Evolutionary conservation across 23 tunicate genomes (phyloP).

Genomic region (Corella eumyota): DNA sequence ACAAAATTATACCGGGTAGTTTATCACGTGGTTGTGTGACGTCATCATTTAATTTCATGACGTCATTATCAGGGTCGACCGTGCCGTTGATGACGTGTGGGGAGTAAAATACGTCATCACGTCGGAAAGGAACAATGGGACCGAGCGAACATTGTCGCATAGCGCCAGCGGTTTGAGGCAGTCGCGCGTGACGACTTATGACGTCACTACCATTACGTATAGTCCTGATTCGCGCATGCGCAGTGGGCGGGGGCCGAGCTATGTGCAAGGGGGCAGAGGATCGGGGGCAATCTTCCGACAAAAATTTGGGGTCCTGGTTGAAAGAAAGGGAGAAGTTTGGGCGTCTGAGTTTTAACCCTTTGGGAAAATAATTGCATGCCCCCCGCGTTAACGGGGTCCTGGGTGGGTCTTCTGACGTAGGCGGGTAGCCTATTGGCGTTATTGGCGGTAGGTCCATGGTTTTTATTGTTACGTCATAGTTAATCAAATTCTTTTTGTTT

Average conservation of each 20-base stretch:
- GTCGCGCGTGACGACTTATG: not conserved
- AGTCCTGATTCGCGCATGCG: conserved; percentile 14
- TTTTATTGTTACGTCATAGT: too few relatives aligned
- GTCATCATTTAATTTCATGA: too few relatives aligned
- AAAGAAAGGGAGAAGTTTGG: not conserved
- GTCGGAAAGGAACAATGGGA: not conserved
- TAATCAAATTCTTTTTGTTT: too few relatives aligned
- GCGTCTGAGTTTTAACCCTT: conserved; percentile 31
- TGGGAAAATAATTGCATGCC: conserved; percentile 55
- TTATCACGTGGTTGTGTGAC: too few relatives aligned
- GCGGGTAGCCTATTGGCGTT: too few relatives aligned
- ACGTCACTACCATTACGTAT: not conserved
- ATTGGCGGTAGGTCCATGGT: too few relatives aligned
- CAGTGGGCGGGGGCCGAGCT: conserved; percentile 24
- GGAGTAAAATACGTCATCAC: not conserved
- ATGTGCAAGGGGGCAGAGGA: conserved; percentile 26
- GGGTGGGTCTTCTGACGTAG: conserved; percentile 4
- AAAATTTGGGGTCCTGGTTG: not conserved
- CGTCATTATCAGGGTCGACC: not conserved
- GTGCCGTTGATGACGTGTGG: not conserved
- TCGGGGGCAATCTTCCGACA: conserved; percentile 3
- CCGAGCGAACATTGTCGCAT: conserved; percentile 5
- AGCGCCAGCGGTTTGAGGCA: conserved; percentile 21
- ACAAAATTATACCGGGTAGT: too few relatives aligned
- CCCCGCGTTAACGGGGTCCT: conserved; percentile 59